Conservation (phyloP, 2,888 invertebrate genomes). For the Lasius platythorax region DNA sequence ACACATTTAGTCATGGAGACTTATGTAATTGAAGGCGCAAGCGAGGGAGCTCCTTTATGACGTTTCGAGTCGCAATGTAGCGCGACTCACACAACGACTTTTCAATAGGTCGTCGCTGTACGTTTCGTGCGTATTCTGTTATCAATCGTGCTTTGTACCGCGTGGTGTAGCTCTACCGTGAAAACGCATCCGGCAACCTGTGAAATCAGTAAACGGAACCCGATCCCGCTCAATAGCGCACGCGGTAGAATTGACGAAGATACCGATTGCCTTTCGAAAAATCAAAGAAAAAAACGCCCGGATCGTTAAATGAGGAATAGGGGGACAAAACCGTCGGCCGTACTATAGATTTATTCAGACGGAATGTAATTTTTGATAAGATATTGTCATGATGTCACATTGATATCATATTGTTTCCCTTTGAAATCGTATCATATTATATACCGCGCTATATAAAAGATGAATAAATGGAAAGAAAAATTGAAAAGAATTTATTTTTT, state of each 20-base stretch:
- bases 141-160: conserved; percentile 51
- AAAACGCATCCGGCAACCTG: conserved; percentile 47
- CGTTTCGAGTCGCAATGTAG: conserved; percentile 25
- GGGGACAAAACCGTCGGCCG: neutral
- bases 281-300: neutral
- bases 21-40: conserved; percentile 45
- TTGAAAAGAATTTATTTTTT: neutral
- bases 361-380: conserved; percentile 23
- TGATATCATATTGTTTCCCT: neutral
- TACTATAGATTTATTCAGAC: neutral
- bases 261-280: conserved; percentile 2
- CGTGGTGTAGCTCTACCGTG: conserved; percentile 22
- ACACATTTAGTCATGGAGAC: conserved; percentile 19
- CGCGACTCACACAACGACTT: conserved; percentile 2
- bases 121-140: conserved; percentile 39
- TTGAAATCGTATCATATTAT: conserved; percentile 6
- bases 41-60: conserved; percentile 40
- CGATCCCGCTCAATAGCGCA: conserved; percentile 27
- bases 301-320: conserved; percentile 20
- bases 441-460: neutral
- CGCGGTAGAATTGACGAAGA: conserved; percentile 19
- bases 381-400: neutral
- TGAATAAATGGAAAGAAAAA: neutral
- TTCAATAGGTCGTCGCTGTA: conserved; percentile 33
- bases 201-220: conserved; percentile 50